Percentiles rank a stretch among this genome's conserved stretches.
Evolutionary conservation across 1,140 invertebrate species (phyloP).

Genomic region (Battus philenor): DNA sequence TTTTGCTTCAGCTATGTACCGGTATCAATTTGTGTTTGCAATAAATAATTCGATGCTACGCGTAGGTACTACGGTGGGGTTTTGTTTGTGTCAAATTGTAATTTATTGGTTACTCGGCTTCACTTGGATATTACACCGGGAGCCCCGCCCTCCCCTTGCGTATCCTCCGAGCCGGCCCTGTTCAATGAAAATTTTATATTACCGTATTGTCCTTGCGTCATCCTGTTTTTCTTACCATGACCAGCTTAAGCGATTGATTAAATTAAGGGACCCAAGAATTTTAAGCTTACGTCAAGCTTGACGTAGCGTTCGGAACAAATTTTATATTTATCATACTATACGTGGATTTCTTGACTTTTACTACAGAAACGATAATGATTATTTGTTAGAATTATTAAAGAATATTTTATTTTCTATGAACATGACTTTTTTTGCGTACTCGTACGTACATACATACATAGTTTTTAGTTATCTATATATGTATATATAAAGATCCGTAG

Average conservation of each 20-base stretch:
- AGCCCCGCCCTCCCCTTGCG: constrained; percentile 26
- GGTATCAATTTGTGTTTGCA: constrained; percentile 31
- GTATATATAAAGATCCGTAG: no score
- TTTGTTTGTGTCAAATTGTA: constrained; percentile 72
- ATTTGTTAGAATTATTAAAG: no score
- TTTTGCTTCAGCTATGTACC: no score
- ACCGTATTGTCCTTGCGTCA: constrained; percentile 58
- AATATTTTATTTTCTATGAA: no score
- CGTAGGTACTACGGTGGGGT: constrained; percentile 47
- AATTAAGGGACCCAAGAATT: constrained; percentile 72
- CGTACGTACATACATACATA: no score
- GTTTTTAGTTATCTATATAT: no score
- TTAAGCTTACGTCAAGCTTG: constrained; percentile 70
- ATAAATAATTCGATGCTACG: constrained; percentile 64
- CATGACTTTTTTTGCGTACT: no score
- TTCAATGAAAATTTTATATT: constrained; percentile 71
- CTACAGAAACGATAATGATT: no score
- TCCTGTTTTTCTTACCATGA: constrained; percentile 66
- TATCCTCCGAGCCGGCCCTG: constrained; percentile 22
- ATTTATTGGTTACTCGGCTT: constrained; percentile 66
- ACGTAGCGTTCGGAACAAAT: constrained; percentile 55
- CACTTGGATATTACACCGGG: constrained; percentile 61
- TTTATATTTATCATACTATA: no score
- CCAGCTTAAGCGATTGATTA: constrained; percentile 70
- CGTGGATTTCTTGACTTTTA: no score